Evolutionary conservation across 2,888 invertebrate genomes (phyloP).

Genomic region (Hypena proboscidalis): DNA sequence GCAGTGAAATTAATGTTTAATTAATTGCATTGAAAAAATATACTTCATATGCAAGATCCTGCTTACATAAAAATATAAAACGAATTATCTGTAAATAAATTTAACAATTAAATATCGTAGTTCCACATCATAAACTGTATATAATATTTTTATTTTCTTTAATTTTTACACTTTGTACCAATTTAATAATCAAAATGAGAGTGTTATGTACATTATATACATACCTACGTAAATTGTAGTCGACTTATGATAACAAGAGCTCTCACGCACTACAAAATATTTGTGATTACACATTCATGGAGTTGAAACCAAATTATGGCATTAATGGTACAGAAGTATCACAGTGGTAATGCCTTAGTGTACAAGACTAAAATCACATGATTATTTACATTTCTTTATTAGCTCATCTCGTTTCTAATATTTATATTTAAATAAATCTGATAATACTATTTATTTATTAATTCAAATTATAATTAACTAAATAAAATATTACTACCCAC

Average conservation of each 20-base stretch:
- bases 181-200: constrained; percentile 35
- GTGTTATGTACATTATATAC: constrained; percentile 67
- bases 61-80: constrained; percentile 58
- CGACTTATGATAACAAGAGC: constrained; percentile 44
- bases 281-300: constrained; percentile 33
- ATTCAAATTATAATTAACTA: constrained; percentile 36
- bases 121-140: constrained; percentile 48
- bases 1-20: constrained; percentile 61
- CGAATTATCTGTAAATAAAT: constrained; percentile 38
- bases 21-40: constrained; percentile 59
- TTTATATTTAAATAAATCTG: constrained; percentile 37
- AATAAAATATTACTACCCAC: constrained; percentile 33
- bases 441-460: constrained; percentile 38
- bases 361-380: constrained; percentile 37
- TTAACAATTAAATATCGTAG: constrained; percentile 43
- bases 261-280: constrained; percentile 36
- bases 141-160: constrained; percentile 30
- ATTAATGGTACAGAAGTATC: constrained; percentile 63
- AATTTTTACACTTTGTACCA: constrained; percentile 44
- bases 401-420: constrained; percentile 30
- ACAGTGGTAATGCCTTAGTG: constrained; percentile 53
- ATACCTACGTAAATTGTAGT: constrained; percentile 52
- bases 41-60: constrained; percentile 65
- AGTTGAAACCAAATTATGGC: constrained; percentile 40
- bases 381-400: constrained; percentile 41